Base-by-base conservation (phyloP, 2,888 invertebrate genomes). In the Agonopterix alstromeriana region DNA sequence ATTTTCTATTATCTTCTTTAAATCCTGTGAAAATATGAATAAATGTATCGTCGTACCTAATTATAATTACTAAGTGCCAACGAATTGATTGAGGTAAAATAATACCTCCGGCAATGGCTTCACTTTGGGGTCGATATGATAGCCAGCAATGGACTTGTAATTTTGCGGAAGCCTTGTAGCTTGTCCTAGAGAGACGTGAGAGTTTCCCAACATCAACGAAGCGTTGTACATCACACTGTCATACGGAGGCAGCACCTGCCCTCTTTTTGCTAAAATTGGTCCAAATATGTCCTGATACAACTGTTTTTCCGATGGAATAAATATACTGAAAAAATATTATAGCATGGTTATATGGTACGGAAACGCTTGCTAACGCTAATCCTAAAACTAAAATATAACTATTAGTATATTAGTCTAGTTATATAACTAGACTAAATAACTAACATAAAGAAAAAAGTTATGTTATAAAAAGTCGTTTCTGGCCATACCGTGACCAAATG, bases 111-210 rank as follows among this genome's bases (percentile, higher is more conserved):
- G 73, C 45, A 82, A 58, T 2, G 81, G 74, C 27, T 68, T 58
- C 1, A 68, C 44, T 1, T 63, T 50, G 1, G 65, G 58, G 2
- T 73, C 61, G 14, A 83, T 74, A 43, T 83, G 81, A 45, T 75
- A 82, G 5, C 82, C 82, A 36, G 70, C 78, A 14, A 82, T 55
- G 2, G 63, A 48, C 47, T 70, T 76, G 48, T 73, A 78, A 43
- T 57, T 74, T 45, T 72, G 78, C 0, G 82, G 82, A 7, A 82
- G 38, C 1, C 61, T 55, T 0, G 57, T 48, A 2, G 70, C 53
- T 8, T 48, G 53, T 3, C 76, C 73, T 2, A 69, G 49, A 0
- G 76, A 74, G 0, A 70, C 59, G 36, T 82, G 75, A 0, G 83
- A 76, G 46, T 70, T 77, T 1, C 73, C 75, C 3, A 83, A 54